A percentile compares a stretch with the other conserved stretches of the same genome.
These are phyloP conservation scores for Drosophila albomicans DNA, from an alignment of 1,140 invertebrate species.

Conservation along the genomic window DNA sequence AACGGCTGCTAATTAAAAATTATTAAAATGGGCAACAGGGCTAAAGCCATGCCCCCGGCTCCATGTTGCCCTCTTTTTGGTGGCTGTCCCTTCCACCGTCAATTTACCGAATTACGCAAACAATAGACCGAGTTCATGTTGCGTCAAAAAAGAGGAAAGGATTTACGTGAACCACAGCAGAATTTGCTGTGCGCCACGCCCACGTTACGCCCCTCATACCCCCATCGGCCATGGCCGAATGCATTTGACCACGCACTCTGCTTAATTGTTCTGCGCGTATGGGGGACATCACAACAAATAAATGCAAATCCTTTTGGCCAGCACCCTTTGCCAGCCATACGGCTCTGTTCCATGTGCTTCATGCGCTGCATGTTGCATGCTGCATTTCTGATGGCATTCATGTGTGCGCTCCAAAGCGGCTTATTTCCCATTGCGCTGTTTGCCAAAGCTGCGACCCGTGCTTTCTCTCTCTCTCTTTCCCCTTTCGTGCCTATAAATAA, in stretches of 20 bases:
- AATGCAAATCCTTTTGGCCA: slow-evolving; percentile 37
- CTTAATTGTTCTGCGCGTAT: slow-evolving; percentile 29
- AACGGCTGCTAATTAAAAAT: slow-evolving; percentile 44
- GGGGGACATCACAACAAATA: slow-evolving; percentile 23
- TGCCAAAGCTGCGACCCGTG: background rate
- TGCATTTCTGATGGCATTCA: slow-evolving; percentile 10
- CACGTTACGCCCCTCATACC: background rate
- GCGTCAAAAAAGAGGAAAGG: background rate
- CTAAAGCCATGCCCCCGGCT: background rate
- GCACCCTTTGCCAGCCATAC: slow-evolving; percentile 14
- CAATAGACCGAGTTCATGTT: slow-evolving; percentile 9
- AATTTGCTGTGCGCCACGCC: slow-evolving; percentile 5
- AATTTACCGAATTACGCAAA: slow-evolving; percentile 40
- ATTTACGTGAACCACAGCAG: slow-evolving; percentile 27
- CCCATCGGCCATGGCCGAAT: slow-evolving; percentile 9
- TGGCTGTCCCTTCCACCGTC: slow-evolving; percentile 3
- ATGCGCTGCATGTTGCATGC: too few relatives aligned
- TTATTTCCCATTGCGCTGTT: slow-evolving; percentile 22
- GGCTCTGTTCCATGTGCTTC: background rate
- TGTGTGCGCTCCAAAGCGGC: slow-evolving; percentile 20
- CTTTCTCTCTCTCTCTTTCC: too few relatives aligned
- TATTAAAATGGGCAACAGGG: slow-evolving; percentile 38
- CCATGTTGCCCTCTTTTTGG: background rate
- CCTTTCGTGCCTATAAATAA: slow-evolving; percentile 22
- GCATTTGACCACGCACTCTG: slow-evolving; percentile 45